Evolutionary conservation across 2,113 vertebrate genomes (phyloP).

Genomic region (Gymnobelideus leadbeateri): DNA sequence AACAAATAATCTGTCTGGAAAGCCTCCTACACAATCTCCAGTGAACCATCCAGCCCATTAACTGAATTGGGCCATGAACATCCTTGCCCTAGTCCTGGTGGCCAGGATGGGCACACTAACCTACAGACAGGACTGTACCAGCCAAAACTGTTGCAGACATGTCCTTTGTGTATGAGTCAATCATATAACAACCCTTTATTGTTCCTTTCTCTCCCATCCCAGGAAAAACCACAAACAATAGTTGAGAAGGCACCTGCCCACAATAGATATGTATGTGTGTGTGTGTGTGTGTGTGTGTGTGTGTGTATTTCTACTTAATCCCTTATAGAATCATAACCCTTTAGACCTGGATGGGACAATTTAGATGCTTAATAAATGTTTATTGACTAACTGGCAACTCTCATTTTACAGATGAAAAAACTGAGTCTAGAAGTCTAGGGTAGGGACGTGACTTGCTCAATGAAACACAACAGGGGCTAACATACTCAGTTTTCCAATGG

Average conservation of each 20-base stretch:
- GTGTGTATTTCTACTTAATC: not conserved
- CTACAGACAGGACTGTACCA: not conserved
- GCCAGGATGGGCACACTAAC: not conserved
- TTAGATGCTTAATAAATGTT: not conserved
- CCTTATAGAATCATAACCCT: too few species aligned
- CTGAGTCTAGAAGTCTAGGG: not conserved
- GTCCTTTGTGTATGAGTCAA: not conserved
- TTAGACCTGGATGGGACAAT: not conserved
- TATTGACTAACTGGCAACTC: not conserved
- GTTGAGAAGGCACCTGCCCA: too few species aligned
- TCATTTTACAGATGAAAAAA: not conserved
- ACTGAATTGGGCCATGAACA: too few species aligned
- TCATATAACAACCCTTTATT: not conserved
- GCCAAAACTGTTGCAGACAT: not conserved
- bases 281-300: too few species aligned
- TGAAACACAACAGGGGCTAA: not conserved
- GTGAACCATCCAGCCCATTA: not conserved
- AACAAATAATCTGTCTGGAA: not conserved
- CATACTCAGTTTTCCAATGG: not conserved
- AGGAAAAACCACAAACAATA: not conserved
- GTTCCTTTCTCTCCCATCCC: not conserved
- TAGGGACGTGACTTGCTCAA: not conserved
- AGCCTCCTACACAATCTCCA: not conserved
- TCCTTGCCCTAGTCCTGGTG: not conserved
- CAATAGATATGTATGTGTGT: not conserved